Conservation (phyloP, 2,113 vertebrate species). For the Furnarius figulus region DNA sequence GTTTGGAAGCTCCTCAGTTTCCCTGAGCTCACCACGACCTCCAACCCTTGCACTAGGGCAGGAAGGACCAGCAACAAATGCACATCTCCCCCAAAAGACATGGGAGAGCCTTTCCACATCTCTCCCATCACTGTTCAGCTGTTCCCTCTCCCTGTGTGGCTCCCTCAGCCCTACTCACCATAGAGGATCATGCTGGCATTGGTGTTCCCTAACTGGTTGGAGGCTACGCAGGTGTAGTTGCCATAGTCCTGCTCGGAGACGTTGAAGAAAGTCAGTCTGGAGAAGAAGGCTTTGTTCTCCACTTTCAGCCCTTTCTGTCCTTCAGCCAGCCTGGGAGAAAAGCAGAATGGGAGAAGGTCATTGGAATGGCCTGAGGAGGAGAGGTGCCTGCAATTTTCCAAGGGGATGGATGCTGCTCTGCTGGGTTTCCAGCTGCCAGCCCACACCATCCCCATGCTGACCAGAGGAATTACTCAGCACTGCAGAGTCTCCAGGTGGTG, state of each 20-base stretch:
- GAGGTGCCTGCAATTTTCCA: accelerated
- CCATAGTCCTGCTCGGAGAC: slow-evolving; percentile 93
- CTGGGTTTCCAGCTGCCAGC: not conserved
- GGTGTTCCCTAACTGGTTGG: slow-evolving; percentile 91
- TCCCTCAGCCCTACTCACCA: slow-evolving; percentile 76
- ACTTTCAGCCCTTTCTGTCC: slow-evolving; percentile 90
- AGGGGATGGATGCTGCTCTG: not conserved
- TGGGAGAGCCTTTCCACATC: not conserved
- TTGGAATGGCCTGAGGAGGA: not conserved
- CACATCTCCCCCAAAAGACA: not conserved
- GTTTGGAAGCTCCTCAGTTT: not conserved
- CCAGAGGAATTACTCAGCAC: not conserved
- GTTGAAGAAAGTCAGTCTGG: slow-evolving; percentile 93
- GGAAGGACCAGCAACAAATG: not conserved
- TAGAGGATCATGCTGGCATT: slow-evolving; percentile 92
- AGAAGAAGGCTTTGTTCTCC: slow-evolving; percentile 84
- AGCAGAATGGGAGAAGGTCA: not conserved
- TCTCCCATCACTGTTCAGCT: accelerated
- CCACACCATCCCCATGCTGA: accelerated
- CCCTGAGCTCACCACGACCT: not conserved
- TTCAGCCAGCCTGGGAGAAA: slow-evolving; percentile 80
- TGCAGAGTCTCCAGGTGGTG: not conserved
- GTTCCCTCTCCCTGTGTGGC: not conserved
- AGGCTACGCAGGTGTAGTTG: slow-evolving; percentile 95
- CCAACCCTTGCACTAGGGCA: accelerated